Evolutionary conservation across 2,113 vertebrate species (phyloP).

Genomic region (Conger conger): DNA sequence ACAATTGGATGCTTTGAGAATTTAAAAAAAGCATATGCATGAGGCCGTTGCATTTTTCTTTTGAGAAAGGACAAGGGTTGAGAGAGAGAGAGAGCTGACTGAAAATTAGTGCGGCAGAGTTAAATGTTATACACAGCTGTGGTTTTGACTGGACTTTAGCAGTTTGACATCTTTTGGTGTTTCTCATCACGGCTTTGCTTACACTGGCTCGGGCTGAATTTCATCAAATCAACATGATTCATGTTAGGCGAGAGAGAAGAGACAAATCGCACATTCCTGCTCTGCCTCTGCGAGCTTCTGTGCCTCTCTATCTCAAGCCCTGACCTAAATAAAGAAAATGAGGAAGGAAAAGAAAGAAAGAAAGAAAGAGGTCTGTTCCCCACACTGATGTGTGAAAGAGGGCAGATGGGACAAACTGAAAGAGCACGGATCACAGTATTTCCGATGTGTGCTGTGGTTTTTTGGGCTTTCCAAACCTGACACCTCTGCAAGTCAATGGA

Average conservation of each 20-base stretch:
- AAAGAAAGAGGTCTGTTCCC: not conserved
- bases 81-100: constrained; percentile 22
- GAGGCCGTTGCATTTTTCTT: not conserved
- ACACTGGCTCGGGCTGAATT: constrained; percentile 57
- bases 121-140: constrained; percentile 50
- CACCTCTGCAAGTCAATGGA: not conserved
- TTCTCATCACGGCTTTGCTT: constrained; percentile 57
- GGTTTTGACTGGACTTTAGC: constrained; percentile 59
- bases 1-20: not conserved
- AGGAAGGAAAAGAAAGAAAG: not conserved
- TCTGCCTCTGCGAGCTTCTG: constrained; percentile 34
- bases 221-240: constrained; percentile 61
- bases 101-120: constrained; percentile 34
- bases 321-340: not conserved
- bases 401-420: constrained; percentile 32
- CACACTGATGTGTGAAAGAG: constrained; percentile 5
- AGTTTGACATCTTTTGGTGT: constrained; percentile 58
- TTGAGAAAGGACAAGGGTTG: constrained; percentile 12
- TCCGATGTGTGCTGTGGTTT: not conserved
- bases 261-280: constrained; percentile 36
- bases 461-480: not conserved
- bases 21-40: not conserved
- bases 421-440: not conserved
- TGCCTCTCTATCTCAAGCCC: constrained; percentile 26
- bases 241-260: constrained; percentile 43